phyloP scores from a whole-genome alignment of 2,113 vertebrate genomes.

The Pterocles orientalis region DNA sequence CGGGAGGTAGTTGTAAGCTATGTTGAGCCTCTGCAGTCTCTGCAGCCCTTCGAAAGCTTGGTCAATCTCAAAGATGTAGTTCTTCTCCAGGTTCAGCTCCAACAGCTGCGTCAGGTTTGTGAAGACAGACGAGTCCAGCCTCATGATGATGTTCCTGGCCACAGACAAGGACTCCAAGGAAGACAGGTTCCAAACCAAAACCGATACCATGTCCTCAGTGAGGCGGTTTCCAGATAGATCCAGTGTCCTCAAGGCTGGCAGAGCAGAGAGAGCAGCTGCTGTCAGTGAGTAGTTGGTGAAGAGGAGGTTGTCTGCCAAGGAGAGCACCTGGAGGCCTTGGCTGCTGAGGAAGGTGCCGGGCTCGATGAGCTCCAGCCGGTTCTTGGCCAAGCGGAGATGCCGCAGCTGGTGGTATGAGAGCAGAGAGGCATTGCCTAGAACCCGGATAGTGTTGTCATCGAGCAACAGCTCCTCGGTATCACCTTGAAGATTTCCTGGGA shows the following conservation, averaged over 20 bases:
- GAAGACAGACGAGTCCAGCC: constrained; percentile 84
- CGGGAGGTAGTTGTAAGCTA: constrained; percentile 91
- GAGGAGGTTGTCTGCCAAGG: constrained; percentile 85
- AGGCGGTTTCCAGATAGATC: constrained; percentile 90
- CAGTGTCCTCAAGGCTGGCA: constrained; percentile 74
- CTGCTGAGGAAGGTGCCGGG: constrained; percentile 72
- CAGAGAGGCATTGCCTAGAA: constrained; percentile 78
- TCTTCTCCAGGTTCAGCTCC: constrained; percentile 88
- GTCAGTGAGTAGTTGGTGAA: constrained; percentile 73
- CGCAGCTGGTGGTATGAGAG: constrained; percentile 76
- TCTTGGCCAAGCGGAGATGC: constrained; percentile 81
- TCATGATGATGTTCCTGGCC: constrained; percentile 84
- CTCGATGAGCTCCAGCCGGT: constrained; percentile 76
- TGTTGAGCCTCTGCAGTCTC: constrained; percentile 83
- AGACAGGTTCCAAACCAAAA: constrained; percentile 83
- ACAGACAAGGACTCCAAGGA: constrained; percentile 86
- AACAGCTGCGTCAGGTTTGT: constrained; percentile 78
- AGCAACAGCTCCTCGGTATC: constrained; percentile 80
- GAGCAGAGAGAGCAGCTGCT: constrained; percentile 75
- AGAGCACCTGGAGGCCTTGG: constrained; percentile 75
- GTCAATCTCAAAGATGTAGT: constrained; percentile 93
- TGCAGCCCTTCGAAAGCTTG: constrained; percentile 81
- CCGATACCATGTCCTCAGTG: constrained; percentile 78
- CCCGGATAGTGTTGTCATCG: constrained; percentile 83
- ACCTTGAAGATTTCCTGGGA: constrained; percentile 76